Base-by-base conservation (phyloP, 2,113 vertebrate genomes). In the Malaclemys terrapin region DNA sequence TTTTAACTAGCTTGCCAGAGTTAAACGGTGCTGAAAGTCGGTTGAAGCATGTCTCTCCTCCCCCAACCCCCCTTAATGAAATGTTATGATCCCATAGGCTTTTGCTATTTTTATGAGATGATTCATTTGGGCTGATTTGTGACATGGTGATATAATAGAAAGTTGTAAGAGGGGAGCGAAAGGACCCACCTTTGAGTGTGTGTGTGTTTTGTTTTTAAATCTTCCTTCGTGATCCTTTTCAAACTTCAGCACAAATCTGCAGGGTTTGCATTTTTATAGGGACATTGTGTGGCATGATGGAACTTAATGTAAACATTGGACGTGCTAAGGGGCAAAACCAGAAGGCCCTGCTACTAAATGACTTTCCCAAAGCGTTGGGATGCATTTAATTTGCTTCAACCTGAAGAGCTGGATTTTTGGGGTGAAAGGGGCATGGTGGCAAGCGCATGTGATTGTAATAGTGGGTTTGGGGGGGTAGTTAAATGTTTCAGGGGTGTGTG, bases 211-310 rank as follows among this genome's bases (percentile, higher is more conserved):
- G 13, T 24, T 19, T 27, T 10, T 35, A 17, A 38, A 12, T 22
- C 24, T 49, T 29, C 16, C 27, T 16, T 42, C 53, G 19, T 35
- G 24, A 57, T 54, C 59, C 52, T 59, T 69, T 56, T 29, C 49
- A 75, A 93, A 97, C 65, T 97, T 95, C 80, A 82, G 35, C 84
- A 25, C 59, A 35, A 24, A 25, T 29, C 75, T 5, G 88, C 87
- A 62, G 79, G 80, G 45, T 38, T 87, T 76, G 54, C 79, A 5
- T 72, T 80, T 57, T 47, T 62, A 5, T 24, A 4, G 59, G 85
- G 57, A 20, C 49, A 75, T 8, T 5, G 27, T 31, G 72, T 47
- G 42, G 14, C 72, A 24, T 47, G 49, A 22, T 54, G 38, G 27
- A 57, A 84, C 50, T 85, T 72, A 22, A 65, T 75, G 75, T 50